Base-by-base conservation (phyloP, 2,113 vertebrate species). In the Rhegmatorhina hoffmannsi region DNA sequence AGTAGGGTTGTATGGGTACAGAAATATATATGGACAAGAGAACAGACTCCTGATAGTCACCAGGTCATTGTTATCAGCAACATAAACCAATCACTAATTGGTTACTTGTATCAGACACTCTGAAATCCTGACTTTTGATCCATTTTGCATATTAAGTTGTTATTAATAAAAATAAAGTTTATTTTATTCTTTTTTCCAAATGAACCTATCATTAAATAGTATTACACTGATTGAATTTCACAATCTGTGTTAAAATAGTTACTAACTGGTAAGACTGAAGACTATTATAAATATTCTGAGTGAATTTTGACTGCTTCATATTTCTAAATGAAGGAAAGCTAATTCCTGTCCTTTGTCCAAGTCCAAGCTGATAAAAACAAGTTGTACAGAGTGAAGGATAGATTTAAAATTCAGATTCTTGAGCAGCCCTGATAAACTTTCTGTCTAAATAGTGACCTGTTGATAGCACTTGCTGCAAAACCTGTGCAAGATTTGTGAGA, bases 331-430 rank as follows among this genome's bases (percentile, higher is more conserved):
- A 72, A 74, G 26, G 34, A 60, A 74, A 74, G 47, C 50, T 87
- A 92, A 85, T 94, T 95, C 90, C 64, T 93, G 46, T 75, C 50
- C 46, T 94, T 94, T 88, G 55, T 49, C 74, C 52, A 87, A 90
- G 94, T 90, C 96, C 84, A 97, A 82, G 58, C 46, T 96, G 94
- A 96, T 92, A 80, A 90, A 88, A 97, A 50, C 96, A 97, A 96
- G 89, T 88, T 84, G 82, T 87, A 16, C 50, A 13, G 31, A 38
- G 17, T 40, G 46, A 68, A 70, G 44, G 31, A 29, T 19, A 38
- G 26, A 70, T 90, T 58, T 76, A n/a, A 93, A 89, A 78, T 89
- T 86, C 81, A 70, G 52, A 84, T 94, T 73, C 19, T 59, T 96
- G 84, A 93, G 76, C 90, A 88, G 76, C 69, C 78, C 86, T 86